Base-by-base conservation (phyloP, 2,797 vertebrate species). In the Malurus leucopterus region DNA sequence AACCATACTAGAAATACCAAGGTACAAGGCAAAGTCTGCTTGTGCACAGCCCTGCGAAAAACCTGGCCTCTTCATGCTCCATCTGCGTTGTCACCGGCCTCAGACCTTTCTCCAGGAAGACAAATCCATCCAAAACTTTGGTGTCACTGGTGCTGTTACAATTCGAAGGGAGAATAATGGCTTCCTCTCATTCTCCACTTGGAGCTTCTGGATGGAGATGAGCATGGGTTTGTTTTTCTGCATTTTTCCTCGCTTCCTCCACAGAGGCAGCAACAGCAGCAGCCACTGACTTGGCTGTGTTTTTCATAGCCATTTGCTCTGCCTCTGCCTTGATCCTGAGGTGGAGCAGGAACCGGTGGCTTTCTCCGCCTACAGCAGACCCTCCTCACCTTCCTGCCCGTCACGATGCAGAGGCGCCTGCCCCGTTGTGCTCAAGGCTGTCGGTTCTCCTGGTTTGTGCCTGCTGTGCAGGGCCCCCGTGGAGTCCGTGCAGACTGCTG, bases 121-220 rank as follows among this genome's bases (percentile, higher is more conserved):
- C 85, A 90, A 80, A 63, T 95, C 95, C 92, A 81, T 94, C 96
- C 95, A 85, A 91, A 93, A 90, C 86, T 71, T 95, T 0, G 2
- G 68, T 91, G 92, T 86, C n/a, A n/a, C 83, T 91, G 93, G 94
- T 96, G 96, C 96, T 97, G 96, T 96, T 97, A 74, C 67, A 86
- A 61, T 76, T 91, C 4, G 8, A 91, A 95, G 30, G 81, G 92
- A 86, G 84, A 84, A 91, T 82, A 83, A 86, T 62, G 75, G 80
- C 80, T 91, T 95, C 81, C 70, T 76, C 61, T 86, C 68, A 1
- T 84, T 82, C 82, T 94, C 84, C 74, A 7, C 57, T 26, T 70
- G 57, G 64, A 92, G 79, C 82, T 91, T 76, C 74, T 92, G 70
- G 79, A 67, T 84, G 87, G 90, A 91, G 78, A 92, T 64, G 80